phyloP scores from a whole-genome alignment of 2,113 vertebrate species.

The Carlito syrichta region DNA sequence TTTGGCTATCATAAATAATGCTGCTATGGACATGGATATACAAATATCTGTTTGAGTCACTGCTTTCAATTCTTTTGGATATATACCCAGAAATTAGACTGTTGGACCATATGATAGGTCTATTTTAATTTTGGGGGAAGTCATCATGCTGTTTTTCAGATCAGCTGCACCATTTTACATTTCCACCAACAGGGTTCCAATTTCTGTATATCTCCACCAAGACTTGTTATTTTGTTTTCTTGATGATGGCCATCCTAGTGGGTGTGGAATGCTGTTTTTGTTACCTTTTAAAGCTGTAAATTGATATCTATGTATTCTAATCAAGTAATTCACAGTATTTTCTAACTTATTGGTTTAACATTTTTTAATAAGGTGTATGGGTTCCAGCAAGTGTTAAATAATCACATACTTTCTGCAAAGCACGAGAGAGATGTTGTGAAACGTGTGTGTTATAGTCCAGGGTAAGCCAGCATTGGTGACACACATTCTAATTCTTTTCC shows the following conservation, averaged over 20 bases:
- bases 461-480: not conserved
- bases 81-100: not conserved
- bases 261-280: not conserved
- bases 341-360: not conserved
- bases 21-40: not conserved
- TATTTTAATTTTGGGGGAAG: not conserved
- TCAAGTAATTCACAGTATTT: not conserved
- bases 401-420: not conserved
- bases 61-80: not conserved
- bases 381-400: not conserved
- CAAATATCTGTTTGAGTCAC: not conserved
- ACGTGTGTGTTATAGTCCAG: not conserved
- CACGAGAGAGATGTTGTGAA: not conserved
- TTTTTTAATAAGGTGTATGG: not conserved
- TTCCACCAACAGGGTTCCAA: not conserved
- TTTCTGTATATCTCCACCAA: not conserved
- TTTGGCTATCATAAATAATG: not conserved
- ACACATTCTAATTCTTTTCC: not conserved
- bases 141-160: not conserved
- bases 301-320: not conserved
- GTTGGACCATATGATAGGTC: not conserved
- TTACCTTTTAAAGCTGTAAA: conserved; percentile 13
- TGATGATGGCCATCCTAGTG: not conserved
- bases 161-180: not conserved
- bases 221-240: not conserved